Evolutionary conservation across 2,888 invertebrate species (phyloP), one percentile per base, ranked within the genome.

Genomic region (Hydrotaea cyrtoneurina): DNA sequence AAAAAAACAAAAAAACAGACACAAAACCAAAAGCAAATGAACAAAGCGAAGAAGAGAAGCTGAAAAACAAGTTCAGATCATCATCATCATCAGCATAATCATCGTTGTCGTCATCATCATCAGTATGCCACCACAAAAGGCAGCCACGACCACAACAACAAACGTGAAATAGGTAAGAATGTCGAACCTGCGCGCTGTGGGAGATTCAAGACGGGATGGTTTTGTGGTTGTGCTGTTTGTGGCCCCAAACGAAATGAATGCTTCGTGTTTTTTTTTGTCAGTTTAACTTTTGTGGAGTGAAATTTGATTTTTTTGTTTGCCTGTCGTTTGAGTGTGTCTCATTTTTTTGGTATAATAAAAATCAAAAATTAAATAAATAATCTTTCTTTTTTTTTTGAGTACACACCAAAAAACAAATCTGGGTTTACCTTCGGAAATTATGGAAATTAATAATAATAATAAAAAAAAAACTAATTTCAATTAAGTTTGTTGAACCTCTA

Each of bases 11-110:
- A n/a, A n/a, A 31, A 4, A 31, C 31, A 31, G 31, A 31, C 31
- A 31, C 46, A 13, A 36, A 76, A 43, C 19, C 1, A 43, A 78
- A 83, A 50, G 72, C 62, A 55, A 26, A 43, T 13, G 59, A 57
- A 79, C 53, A 39, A 53, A 50, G 55, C 21, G 13, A n/a, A 36
- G 43, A 53, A 78, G 64, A 73, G 43, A 76, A 64, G 55, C 39
- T 64, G 78, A 84, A 71, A 82, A 80, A 73, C 59, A 23, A 43
- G 59, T 59, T 59, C 57, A 57, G 19, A 73, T 55, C 53, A n/a
- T 73, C 55, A 73, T 36, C n/a, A 55, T 73, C 26, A 55, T 73
- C 53, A n/a, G n/a, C n/a, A n/a, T n/a, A n/a, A n/a, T 43, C 69
- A 43, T 46, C 73, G n/a, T 31, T 15, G 55, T 7, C 57, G n/a